These are phyloP conservation scores for Falco naumanni DNA, from an alignment of 2,797 vertebrate species.

Conservation along the genomic window DNA sequence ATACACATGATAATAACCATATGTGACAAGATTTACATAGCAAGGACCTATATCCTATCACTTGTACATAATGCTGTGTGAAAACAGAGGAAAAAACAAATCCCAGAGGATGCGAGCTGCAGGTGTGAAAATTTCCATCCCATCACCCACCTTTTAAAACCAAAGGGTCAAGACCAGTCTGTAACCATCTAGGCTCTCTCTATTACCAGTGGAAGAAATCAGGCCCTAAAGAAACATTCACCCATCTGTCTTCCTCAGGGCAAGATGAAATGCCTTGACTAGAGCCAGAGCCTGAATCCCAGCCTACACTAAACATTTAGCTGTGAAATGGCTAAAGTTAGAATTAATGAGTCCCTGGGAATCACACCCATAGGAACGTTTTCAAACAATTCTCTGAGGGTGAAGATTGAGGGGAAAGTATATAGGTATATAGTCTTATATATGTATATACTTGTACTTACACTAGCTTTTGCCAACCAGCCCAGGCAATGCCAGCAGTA, in stretches of 20 bases:
- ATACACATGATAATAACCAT: neutral
- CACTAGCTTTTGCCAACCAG: neutral
- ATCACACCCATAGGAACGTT: neutral
- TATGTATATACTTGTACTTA: neutral
- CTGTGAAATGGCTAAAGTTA: neutral
- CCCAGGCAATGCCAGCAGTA: neutral
- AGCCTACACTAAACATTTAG: neutral
- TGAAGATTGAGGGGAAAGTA: neutral
- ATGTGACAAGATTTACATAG: accelerated
- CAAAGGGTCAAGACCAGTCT: neutral
- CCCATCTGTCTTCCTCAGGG: neutral
- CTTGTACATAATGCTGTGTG: neutral
- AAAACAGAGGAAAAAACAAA: neutral
- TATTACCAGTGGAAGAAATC: neutral
- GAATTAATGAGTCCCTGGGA: neutral
- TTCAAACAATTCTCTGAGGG: neutral
- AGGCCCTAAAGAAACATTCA: neutral
- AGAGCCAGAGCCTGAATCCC: neutral
- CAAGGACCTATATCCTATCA: neutral
- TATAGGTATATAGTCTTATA: no score
- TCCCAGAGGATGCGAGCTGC: neutral
- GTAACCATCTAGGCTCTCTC: neutral
- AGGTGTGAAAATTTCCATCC: neutral
- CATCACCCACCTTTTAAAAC: neutral
- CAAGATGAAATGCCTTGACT: neutral